Evolutionary conservation across 2,888 invertebrate species (phyloP).

Genomic region (Tuta absoluta): DNA sequence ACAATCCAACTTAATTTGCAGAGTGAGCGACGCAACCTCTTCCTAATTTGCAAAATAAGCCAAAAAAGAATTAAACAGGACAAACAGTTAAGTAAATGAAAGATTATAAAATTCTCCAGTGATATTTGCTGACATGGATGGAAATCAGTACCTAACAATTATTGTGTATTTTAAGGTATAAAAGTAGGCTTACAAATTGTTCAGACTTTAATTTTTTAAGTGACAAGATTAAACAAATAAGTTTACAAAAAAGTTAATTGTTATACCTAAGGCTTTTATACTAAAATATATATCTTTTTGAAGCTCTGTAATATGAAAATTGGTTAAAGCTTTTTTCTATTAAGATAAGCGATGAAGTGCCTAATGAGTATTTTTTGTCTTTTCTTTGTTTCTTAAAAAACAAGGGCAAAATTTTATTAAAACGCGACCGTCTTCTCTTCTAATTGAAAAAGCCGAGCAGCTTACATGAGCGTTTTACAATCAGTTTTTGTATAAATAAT

Average conservation of each 20-base stretch:
- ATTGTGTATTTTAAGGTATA: too few relatives aligned
- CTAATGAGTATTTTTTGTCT: conserved; percentile 19
- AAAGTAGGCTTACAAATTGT: too few relatives aligned
- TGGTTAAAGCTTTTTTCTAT: conserved; percentile 14
- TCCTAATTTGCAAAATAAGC: conserved; percentile 55
- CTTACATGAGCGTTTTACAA: conserved; percentile 17
- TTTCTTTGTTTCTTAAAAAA: conserved; percentile 4
- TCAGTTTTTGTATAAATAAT: conserved; percentile 20
- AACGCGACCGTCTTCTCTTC: background rate
- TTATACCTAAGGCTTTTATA: too few relatives aligned
- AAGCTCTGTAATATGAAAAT: background rate
- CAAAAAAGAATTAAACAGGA: conserved; percentile 51
- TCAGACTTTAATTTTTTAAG: too few relatives aligned
- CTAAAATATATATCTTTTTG: background rate
- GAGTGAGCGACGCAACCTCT: conserved; percentile 45
- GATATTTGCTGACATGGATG: background rate
- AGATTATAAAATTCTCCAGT: background rate
- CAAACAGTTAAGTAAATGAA: too few relatives aligned
- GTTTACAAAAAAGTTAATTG: too few relatives aligned
- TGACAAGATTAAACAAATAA: too few relatives aligned
- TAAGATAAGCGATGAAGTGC: conserved; percentile 14
- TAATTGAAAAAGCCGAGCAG: conserved; percentile 19
- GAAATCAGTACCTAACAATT: background rate
- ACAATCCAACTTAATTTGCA: conserved; percentile 39
- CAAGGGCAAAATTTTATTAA: conserved; percentile 16